phyloP scores from a whole-genome alignment of 2,113 vertebrate species.

The Ammospiza nelsoni region DNA sequence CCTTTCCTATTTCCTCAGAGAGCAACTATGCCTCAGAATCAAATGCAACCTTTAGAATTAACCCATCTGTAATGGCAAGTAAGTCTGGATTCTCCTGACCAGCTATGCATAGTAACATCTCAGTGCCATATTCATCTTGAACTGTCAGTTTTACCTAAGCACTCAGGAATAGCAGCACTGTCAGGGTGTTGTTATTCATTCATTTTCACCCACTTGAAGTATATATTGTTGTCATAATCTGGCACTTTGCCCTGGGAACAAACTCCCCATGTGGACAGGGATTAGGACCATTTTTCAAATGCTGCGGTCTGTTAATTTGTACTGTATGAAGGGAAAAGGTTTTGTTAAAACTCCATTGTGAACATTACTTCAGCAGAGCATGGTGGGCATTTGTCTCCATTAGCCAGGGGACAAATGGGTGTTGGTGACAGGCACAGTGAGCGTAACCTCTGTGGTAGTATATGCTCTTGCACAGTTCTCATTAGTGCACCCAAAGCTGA shows the following conservation, averaged over 20 bases:
- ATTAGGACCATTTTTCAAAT: slow-evolving; percentile 50
- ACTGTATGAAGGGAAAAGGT: slow-evolving; percentile 11
- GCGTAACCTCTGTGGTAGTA: rapidly evolving
- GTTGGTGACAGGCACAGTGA: not conserved
- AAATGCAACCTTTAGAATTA: slow-evolving; percentile 17
- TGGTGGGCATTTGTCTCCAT: not conserved
- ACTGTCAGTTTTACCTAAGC: slow-evolving; percentile 40
- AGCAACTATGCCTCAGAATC: not conserved
- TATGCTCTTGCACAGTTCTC: not conserved
- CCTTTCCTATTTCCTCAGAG: not conserved
- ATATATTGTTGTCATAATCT: slow-evolving; percentile 61
- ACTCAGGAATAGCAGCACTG: slow-evolving; percentile 24
- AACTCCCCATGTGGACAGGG: slow-evolving; percentile 11
- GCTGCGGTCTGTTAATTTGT: slow-evolving; percentile 32
- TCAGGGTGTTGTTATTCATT: slow-evolving; percentile 52
- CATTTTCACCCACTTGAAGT: slow-evolving; percentile 42
- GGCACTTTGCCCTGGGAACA: slow-evolving; percentile 36
- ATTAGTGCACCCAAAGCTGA: not conserved
- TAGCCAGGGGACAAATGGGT: not conserved
- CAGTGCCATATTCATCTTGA: slow-evolving; percentile 24
- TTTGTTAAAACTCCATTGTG: not conserved
- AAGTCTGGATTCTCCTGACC: not conserved
- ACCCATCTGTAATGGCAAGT: not conserved
- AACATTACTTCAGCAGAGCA: not conserved
- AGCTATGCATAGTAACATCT: slow-evolving; percentile 12